Evolutionary conservation across 2,113 vertebrate genomes (phyloP).

Genomic region (Atractosteus spatula): DNA sequence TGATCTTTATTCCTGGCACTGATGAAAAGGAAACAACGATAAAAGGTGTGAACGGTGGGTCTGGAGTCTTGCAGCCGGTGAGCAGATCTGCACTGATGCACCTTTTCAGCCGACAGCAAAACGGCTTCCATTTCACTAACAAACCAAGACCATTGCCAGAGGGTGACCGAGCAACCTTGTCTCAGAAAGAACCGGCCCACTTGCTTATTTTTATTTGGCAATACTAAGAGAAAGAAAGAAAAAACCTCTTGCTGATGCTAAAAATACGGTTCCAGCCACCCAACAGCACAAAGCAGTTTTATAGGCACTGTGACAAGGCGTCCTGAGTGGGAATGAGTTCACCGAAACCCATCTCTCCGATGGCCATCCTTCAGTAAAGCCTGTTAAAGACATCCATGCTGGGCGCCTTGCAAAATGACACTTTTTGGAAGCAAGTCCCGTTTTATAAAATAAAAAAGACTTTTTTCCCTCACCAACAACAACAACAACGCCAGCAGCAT

Average conservation of each 20-base stretch:
- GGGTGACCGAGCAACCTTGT: background rate
- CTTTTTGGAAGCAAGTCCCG: too few species aligned
- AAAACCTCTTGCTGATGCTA: slow-evolving; percentile 4
- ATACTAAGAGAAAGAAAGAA: background rate
- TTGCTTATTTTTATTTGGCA: background rate
- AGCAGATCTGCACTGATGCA: background rate
- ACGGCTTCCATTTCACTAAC: background rate
- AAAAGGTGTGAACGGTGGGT: background rate
- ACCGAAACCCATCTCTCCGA: background rate
- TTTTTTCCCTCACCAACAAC: too few species aligned
- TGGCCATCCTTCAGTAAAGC: background rate
- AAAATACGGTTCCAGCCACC: background rate
- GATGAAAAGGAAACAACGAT: background rate
- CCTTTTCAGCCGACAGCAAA: background rate
- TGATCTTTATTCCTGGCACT: background rate
- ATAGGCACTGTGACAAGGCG: background rate
- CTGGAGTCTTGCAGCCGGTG: background rate
- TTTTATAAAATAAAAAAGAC: too few species aligned
- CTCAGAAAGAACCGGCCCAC: background rate
- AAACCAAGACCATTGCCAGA: background rate
- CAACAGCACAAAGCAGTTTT: background rate
- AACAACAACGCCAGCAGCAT: too few species aligned
- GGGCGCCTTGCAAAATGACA: too few species aligned
- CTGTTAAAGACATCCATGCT: background rate
- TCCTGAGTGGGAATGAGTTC: background rate